Base-by-base conservation (phyloP, 2,113 vertebrate species). In the Xyliphius kryptos region DNA sequence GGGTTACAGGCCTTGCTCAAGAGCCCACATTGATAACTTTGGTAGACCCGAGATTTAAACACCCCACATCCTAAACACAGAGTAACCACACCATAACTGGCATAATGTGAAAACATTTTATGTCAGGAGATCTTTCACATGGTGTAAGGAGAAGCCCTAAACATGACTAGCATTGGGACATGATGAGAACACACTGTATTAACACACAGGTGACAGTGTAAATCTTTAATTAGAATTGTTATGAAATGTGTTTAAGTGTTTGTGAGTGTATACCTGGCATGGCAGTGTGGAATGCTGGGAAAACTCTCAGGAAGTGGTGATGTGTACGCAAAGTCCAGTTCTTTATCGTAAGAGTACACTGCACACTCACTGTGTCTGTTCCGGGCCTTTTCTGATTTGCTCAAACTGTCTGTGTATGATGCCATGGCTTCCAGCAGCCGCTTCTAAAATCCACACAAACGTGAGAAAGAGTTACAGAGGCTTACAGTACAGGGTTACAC, bases 351-450 rank as follows among this genome's bases (percentile, higher is more conserved):
- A 22, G 79, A 85, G 75, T 89, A 97, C 79, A 91, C 84, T 0
- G 89, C 77, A 65, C 96, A 99, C 68, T 92, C 87, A 13, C 89
- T 92, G 69, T 99, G 96, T 46, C 82, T 74, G 76, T 99, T 99
- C 75, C 96, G 90, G 65, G 17, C 82, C 72, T 81, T 89, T 73
- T 99, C 96, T 14, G 84, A 87, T 61, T 85, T 82, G 20, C 83
- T 91, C 77, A 98, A 70, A 48, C 80, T 81, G 16, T 83, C 70
- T 61, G 87, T 91, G 77, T 79, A 91, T 2, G 82, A 66, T 3
- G 92, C 91, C 95, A 99, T 99, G 14, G 95, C 93, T 73, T 91
- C 87, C 61, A 99, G 85, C 61, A 99, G 75, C 61, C 78, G 84
- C 71, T 82, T 92, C 96, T 99, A 75, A 75, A 79, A 8, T 47